Evolutionary conservation across 2,113 vertebrate genomes (phyloP).

Genomic region (Narcine bancroftii): DNA sequence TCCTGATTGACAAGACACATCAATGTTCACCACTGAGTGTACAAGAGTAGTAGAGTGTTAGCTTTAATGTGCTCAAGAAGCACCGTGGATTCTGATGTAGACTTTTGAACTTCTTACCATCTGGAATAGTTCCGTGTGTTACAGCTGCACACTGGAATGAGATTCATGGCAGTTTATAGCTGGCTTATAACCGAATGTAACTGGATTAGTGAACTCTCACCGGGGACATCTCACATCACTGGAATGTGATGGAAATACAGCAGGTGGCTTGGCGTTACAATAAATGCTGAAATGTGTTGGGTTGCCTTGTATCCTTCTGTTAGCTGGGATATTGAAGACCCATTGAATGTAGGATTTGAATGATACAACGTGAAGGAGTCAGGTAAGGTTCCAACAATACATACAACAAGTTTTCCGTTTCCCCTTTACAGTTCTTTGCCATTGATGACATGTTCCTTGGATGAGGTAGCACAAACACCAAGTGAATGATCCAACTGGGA

Average conservation of each 20-base stretch:
- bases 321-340: not conserved
- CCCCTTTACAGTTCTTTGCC: not conserved
- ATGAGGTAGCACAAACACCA: no score
- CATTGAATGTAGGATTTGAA: not conserved
- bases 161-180: not conserved
- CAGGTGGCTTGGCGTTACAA: not conserved
- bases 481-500: no score
- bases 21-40: not conserved
- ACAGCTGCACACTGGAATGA: not conserved
- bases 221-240: not conserved
- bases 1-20: not conserved
- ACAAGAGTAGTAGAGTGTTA: not conserved
- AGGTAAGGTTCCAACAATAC: not conserved
- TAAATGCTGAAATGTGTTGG: not conserved
- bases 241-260: not conserved
- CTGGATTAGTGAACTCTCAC: not conserved
- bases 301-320: not conserved
- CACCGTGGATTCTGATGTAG: not conserved
- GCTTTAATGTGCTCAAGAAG: not conserved
- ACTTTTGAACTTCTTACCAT: not conserved
- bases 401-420: not conserved
- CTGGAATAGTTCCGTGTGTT: not conserved
- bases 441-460: not conserved
- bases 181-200: not conserved
- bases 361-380: not conserved